These are phyloP conservation scores for Fragum sueziense DNA, from an alignment of 2,888 invertebrate genomes.

Conservation along the genomic window DNA sequence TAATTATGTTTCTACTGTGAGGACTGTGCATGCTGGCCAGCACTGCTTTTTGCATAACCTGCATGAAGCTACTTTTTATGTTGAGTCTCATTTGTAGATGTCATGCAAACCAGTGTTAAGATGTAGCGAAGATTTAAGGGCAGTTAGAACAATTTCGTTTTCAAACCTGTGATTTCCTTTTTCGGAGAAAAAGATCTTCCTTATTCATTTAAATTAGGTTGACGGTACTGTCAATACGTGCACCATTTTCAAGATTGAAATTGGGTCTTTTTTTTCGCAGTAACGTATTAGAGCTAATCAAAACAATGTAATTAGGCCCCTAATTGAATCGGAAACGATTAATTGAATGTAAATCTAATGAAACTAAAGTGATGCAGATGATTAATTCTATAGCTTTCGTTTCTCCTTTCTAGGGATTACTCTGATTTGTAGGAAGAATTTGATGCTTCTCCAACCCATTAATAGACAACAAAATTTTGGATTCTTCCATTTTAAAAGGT, in stretches of 20 bases:
- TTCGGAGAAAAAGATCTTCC: neutral
- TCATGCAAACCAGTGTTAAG: too few species aligned
- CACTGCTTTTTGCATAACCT: too few species aligned
- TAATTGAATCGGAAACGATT: constrained; percentile 19
- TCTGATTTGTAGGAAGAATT: too few species aligned
- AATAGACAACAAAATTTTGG: too few species aligned
- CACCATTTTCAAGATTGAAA: constrained; percentile 8
- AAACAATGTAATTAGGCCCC: constrained; percentile 10
- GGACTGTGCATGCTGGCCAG: too few species aligned
- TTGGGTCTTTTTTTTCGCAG: constrained; percentile 1
- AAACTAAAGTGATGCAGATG: constrained; percentile 17
- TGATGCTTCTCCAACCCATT: too few species aligned
- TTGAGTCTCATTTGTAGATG: too few species aligned
- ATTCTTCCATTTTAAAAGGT: too few species aligned
- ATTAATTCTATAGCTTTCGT: constrained; percentile 7
- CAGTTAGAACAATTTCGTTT: neutral
- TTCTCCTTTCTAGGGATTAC: too few species aligned
- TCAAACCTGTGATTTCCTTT: neutral
- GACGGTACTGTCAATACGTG: constrained; percentile 1
- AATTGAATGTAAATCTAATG: constrained; percentile 27
- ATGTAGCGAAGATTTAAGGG: too few species aligned
- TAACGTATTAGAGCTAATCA: constrained; percentile 16
- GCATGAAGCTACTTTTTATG: too few species aligned
- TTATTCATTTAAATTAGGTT: constrained; percentile 2
- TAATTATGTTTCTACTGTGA: too few species aligned